Evolutionary conservation across 2,888 invertebrate genomes (phyloP).

Genomic region (Lutraria lutraria): DNA sequence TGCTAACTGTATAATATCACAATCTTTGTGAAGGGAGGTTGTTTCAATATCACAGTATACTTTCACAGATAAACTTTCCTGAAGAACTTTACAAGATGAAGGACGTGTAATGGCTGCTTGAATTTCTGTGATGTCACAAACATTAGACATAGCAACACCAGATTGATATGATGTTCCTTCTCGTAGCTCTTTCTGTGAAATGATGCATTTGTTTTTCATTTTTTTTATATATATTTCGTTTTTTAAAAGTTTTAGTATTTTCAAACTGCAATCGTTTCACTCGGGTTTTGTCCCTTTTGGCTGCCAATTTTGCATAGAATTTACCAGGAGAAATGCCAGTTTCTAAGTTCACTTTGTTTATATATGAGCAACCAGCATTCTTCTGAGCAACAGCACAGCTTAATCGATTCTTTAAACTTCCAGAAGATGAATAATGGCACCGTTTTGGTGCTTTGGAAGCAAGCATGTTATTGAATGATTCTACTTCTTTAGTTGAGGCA

Average conservation of each 20-base stretch:
- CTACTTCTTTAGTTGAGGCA: not conserved
- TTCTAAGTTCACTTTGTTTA: slow-evolving; percentile 29
- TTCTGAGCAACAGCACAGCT: slow-evolving; percentile 56
- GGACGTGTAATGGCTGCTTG: not conserved
- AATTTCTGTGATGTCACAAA: slow-evolving; percentile 29
- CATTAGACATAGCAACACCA: slow-evolving; percentile 16
- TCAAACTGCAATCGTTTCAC: not conserved
- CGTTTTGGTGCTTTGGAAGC: slow-evolving; percentile 58
- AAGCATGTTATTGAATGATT: slow-evolving; percentile 26
- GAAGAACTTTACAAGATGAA: not conserved
- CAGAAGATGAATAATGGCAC: slow-evolving; percentile 48
- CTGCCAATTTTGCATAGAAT: slow-evolving; percentile 8
- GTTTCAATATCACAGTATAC: slow-evolving; percentile 60
- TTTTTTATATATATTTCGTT: slow-evolving; percentile 21
- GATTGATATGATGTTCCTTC: slow-evolving; percentile 46
- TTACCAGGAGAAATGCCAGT: slow-evolving; percentile 51
- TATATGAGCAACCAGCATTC: slow-evolving; percentile 44
- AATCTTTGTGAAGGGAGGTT: slow-evolving; percentile 35
- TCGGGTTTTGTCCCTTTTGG: not conserved
- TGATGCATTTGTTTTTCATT: not conserved
- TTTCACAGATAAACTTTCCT: not conserved
- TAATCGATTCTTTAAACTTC: slow-evolving; percentile 39
- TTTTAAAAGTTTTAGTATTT: slow-evolving; percentile 27
- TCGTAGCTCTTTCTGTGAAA: not conserved
- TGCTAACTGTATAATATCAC: slow-evolving; percentile 57